Conservation (phyloP, 2,888 invertebrate species). For the Cephus pulcher region DNA sequence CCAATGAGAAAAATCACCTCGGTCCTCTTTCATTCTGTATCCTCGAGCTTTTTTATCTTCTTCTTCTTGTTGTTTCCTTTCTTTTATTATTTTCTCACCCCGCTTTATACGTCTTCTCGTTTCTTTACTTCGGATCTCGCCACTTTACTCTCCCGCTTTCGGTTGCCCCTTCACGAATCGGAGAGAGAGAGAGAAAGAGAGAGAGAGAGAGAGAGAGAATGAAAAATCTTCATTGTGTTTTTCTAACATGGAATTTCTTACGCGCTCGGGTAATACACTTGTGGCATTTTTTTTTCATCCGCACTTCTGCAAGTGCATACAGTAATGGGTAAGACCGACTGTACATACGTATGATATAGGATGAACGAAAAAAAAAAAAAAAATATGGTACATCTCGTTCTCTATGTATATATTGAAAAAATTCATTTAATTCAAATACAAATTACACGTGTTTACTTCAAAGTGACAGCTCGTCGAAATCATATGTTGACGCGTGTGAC, state of each 20-base stretch:
- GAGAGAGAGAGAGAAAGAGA: not conserved
- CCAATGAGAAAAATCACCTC: conserved; percentile 53
- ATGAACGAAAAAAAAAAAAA: too few species aligned
- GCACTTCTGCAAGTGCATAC: not conserved
- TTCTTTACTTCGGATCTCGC: conserved; percentile 4
- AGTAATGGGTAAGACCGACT: not conserved
- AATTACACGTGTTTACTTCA: not conserved
- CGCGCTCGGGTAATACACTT: not conserved
- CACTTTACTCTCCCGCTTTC: not conserved
- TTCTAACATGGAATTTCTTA: not conserved
- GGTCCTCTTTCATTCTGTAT: conserved; percentile 32
- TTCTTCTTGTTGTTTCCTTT: not conserved
- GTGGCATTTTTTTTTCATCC: not conserved
- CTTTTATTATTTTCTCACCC: conserved; percentile 5
- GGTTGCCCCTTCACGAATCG: not conserved
- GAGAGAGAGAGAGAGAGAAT: not conserved
- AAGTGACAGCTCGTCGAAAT: not conserved
- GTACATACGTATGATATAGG: not conserved
- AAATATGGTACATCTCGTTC: not conserved
- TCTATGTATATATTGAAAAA: not conserved
- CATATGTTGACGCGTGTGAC: not conserved
- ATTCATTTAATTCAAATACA: not conserved
- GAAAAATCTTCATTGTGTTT: not conserved
- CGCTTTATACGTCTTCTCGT: conserved; percentile 5
- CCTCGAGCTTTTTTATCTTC: conserved; percentile 5